Conservation (phyloP, 2,113 vertebrate species). For the Petrocephalus zakoni region DNA sequence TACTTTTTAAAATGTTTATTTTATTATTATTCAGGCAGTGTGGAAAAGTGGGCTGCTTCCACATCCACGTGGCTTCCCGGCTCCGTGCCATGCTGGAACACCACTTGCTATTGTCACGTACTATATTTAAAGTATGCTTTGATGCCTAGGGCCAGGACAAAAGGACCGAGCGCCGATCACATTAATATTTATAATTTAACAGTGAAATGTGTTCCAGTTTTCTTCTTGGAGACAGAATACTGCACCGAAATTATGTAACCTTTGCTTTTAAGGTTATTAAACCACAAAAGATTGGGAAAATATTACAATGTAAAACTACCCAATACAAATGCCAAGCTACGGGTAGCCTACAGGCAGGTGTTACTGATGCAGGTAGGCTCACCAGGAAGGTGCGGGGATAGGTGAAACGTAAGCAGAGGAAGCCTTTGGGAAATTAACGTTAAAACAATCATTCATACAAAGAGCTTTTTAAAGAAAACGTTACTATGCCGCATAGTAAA, state of each 20-base stretch:
- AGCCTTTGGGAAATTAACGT: background rate
- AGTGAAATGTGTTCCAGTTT: background rate
- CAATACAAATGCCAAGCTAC: background rate
- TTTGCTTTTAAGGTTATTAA: background rate
- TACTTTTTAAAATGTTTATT: background rate
- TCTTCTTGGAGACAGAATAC: background rate
- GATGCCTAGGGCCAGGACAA: background rate
- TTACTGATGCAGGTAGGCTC: background rate
- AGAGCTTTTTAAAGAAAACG: background rate
- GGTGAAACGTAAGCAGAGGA: background rate
- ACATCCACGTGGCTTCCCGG: background rate
- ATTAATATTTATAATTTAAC: background rate
- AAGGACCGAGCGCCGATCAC: background rate
- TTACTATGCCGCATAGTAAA: background rate
- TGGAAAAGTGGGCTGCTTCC: background rate
- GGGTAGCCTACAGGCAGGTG: background rate
- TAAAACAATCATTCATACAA: background rate
- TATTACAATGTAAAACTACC: background rate
- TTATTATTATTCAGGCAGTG: background rate
- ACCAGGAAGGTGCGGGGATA: background rate
- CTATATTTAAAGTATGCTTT: background rate
- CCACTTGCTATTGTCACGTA: background rate
- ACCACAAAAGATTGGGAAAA: background rate
- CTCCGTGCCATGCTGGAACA: background rate
- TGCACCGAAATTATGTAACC: background rate